These are phyloP conservation scores for Bergia puertoricense DNA, from an alignment of 92 coral and sea anemone species.

Conservation along the genomic window DNA sequence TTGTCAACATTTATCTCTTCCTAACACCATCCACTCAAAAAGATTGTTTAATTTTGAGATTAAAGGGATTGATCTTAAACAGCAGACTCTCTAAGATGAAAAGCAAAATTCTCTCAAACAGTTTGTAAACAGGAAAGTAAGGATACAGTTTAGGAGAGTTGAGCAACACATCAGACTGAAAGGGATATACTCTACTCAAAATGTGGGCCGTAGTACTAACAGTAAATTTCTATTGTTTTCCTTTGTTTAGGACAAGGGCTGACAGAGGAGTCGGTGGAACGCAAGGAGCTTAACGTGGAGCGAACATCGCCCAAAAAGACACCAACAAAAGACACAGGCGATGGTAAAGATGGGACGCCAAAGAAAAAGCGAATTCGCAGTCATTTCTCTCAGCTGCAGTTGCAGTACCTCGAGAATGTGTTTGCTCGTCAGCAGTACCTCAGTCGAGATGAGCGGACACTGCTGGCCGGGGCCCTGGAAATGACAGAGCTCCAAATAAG, in stretches of 20 bases:
- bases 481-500: constrained; percentile 92
- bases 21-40: too few relatives aligned
- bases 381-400: constrained; percentile 84
- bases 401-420: constrained; percentile 78
- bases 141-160: too few relatives aligned
- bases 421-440: constrained; percentile 89
- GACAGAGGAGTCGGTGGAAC: neutral
- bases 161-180: too few relatives aligned
- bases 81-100: too few relatives aligned
- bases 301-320: constrained; percentile 15
- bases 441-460: constrained; percentile 86
- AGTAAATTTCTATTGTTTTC: neutral
- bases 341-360: constrained; percentile 12
- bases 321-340: constrained; percentile 7
- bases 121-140: too few relatives aligned
- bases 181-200: too few relatives aligned
- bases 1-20: too few relatives aligned
- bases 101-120: too few relatives aligned
- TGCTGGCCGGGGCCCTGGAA: constrained; percentile 81
- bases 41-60: too few relatives aligned
- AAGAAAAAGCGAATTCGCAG: constrained; percentile 80
- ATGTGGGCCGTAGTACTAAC: neutral
- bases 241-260: neutral
- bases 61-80: too few relatives aligned
- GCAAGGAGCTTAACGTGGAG: neutral